These are phyloP conservation scores for Quadroppia sp. DNA, from an alignment of 2,888 invertebrate species.

Conservation along the genomic window DNA sequence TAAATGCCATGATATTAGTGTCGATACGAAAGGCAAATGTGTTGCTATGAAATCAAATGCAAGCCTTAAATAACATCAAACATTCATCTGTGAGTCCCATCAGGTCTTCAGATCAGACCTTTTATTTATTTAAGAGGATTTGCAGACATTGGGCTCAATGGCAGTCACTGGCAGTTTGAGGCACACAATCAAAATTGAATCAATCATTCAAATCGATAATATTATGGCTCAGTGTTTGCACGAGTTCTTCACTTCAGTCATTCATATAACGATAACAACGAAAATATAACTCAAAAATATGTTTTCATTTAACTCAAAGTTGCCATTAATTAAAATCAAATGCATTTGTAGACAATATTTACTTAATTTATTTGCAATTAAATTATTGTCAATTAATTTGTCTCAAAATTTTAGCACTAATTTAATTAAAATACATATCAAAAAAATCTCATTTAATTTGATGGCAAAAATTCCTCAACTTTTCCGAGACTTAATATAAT, in stretches of 20 bases:
- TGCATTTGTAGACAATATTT: too few species aligned
- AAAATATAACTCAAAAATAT: too few species aligned
- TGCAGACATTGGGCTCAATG: neutral
- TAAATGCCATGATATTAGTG: neutral
- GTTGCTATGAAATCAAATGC: neutral
- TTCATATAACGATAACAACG: too few species aligned
- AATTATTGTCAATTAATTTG: neutral
- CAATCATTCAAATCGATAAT: neutral
- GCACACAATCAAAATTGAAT: neutral
- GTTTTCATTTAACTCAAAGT: too few species aligned
- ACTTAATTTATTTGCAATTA: too few species aligned
- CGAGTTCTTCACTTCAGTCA: too few species aligned
- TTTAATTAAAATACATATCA: conserved; percentile 6
- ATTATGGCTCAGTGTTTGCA: neutral
- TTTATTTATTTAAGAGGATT: conserved; percentile 16
- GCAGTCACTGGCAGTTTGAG: neutral
- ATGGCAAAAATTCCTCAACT: neutral
- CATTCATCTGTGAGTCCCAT: neutral
- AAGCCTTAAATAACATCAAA: neutral
- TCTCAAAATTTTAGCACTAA: neutral
- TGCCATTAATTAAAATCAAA: too few species aligned
- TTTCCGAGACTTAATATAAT: neutral
- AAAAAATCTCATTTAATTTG: neutral
- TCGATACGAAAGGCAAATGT: neutral
- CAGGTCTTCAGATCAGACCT: conserved; percentile 9